A percentile compares a stretch with the other conserved stretches of the same genome.
phyloP scores from a whole-genome alignment of 2,888 invertebrate genomes.

The Drosophila monieri region DNA sequence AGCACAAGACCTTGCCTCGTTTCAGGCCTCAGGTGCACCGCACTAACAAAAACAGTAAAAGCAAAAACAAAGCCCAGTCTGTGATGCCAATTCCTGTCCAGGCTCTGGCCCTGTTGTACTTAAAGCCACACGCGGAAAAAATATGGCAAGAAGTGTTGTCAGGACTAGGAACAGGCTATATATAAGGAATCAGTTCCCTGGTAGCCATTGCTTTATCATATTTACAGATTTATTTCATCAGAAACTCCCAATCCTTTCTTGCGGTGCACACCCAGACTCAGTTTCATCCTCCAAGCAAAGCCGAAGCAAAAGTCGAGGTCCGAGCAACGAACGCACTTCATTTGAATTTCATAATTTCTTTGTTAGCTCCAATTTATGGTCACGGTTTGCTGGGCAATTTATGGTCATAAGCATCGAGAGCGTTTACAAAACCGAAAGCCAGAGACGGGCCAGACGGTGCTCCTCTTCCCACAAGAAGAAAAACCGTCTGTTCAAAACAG shows the following conservation, averaged over 20 bases:
- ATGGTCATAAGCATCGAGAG: conserved; percentile 73
- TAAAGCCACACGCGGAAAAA: not conserved
- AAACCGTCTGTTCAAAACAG: not conserved
- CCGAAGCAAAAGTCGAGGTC: conserved; percentile 6
- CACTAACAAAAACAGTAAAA: conserved; percentile 9
- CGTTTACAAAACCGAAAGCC: conserved; percentile 65
- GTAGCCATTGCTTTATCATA: no score
- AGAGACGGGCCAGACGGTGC: conserved; percentile 7
- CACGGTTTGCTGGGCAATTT: conserved; percentile 76
- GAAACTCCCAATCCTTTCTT: not conserved
- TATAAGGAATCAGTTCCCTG: no score
- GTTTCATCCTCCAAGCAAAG: conserved; percentile 29
- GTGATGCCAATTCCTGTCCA: conserved; percentile 16
- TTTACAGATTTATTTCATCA: no score
- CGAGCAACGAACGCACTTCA: conserved; percentile 70
- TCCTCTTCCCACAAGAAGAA: conserved; percentile 13
- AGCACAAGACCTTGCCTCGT: conserved; percentile 65
- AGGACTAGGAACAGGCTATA: not conserved
- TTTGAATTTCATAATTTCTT: conserved; percentile 80
- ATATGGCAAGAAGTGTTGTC: not conserved
- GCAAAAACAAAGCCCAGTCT: conserved; percentile 23
- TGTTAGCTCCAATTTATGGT: conserved; percentile 80
- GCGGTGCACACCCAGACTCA: conserved; percentile 20
- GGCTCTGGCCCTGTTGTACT: not conserved
- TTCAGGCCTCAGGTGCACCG: conserved; percentile 51